Conservation (phyloP, 2,888 invertebrate species). For the Odiellus spinosus region DNA sequence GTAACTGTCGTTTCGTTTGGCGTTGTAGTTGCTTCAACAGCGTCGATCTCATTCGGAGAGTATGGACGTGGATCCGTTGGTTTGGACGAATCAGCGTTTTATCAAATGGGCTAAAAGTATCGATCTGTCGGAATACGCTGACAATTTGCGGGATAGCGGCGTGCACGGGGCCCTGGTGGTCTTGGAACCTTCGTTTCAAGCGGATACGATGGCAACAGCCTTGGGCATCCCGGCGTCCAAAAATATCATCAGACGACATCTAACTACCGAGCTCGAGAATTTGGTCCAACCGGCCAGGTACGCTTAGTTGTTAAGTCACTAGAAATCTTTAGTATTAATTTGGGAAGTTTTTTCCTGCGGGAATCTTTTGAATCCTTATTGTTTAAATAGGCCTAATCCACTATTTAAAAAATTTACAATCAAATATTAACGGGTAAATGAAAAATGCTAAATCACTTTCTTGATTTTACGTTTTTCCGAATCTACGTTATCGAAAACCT, state of each 20-base stretch:
- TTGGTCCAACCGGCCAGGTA: slow-evolving; percentile 83
- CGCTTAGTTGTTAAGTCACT: no score
- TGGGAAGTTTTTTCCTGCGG: no score
- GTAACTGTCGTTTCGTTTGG: no score
- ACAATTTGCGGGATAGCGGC: slow-evolving; percentile 55
- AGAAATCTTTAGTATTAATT: no score
- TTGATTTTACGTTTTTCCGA: no score
- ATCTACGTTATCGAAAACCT: no score
- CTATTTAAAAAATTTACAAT: no score
- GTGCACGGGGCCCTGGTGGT: slow-evolving; percentile 88
- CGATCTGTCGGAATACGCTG: slow-evolving; percentile 46
- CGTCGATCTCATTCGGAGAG: slow-evolving; percentile 74
- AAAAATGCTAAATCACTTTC: no score
- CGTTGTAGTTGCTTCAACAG: slow-evolving; percentile 57
- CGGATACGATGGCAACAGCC: slow-evolving; percentile 78
- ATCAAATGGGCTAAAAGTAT: slow-evolving; percentile 86
- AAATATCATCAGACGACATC: slow-evolving; percentile 78
- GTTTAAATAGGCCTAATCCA: no score
- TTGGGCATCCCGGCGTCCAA: slow-evolving; percentile 81
- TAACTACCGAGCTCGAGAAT: slow-evolving; percentile 76
- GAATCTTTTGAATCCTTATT: no score
- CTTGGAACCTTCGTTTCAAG: slow-evolving; percentile 80
- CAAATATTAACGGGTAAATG: no score
- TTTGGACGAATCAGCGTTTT: slow-evolving; percentile 90
- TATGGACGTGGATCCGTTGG: slow-evolving; percentile 74